Evolutionary conservation across 2,113 vertebrate genomes (phyloP).

Genomic region (Dicentrarchus labrax): DNA sequence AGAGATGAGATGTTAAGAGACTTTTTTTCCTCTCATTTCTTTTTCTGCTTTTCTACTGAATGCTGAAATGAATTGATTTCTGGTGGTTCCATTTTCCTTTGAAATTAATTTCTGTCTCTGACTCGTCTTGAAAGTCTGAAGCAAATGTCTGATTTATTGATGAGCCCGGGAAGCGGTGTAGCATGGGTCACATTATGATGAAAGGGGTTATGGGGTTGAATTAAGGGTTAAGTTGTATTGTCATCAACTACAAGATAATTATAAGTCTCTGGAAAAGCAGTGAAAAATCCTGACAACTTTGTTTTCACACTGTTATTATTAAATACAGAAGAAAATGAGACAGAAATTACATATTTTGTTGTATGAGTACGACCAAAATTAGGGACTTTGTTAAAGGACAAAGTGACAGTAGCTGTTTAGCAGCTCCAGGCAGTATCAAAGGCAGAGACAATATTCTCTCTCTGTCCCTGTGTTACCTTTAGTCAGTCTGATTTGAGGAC

Average conservation of each 20-base stretch:
- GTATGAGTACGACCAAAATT: background rate
- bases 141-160: conserved; percentile 63
- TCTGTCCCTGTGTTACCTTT: conserved; percentile 46
- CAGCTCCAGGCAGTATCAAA: background rate
- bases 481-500: conserved; percentile 46
- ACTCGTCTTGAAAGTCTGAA: conserved; percentile 45
- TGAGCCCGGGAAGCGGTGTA: conserved; percentile 39
- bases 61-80: conserved; percentile 68
- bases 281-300: background rate
- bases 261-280: background rate
- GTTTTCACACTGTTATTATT: background rate
- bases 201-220: conserved; percentile 43
- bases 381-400: conserved; percentile 1
- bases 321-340: background rate
- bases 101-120: conserved; percentile 55
- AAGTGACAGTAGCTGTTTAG: conserved; percentile 34
- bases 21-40: conserved; percentile 53
- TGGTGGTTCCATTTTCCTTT: conserved; percentile 55
- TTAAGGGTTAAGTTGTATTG: conserved; percentile 38
- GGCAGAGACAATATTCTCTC: conserved; percentile 3
- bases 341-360: background rate
- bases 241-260: conserved; percentile 21
- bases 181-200: conserved; percentile 28
- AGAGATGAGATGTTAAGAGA: conserved; percentile 77
- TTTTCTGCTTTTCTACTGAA: conserved; percentile 50